Base-by-base conservation (phyloP, 1,140 invertebrate genomes). In the Drosophila nigrodunni region DNA sequence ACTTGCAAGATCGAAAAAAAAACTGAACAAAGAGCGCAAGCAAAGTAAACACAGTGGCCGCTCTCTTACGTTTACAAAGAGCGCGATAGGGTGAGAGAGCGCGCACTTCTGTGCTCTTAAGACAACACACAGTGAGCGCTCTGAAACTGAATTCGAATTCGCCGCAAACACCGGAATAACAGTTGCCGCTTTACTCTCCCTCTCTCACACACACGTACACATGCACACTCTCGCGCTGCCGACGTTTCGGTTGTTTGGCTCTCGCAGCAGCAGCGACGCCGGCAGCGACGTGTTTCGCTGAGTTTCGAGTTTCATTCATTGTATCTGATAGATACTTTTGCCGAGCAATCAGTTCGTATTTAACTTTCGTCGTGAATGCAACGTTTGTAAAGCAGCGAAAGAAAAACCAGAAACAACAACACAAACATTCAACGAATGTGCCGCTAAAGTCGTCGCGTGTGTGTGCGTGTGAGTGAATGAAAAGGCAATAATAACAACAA, bases 221-320 rank as follows among this genome's bases (percentile, higher is more conserved):
- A 10, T 3, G 21, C 70, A 52, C 35, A 1, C 49, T 43, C 49
- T 71, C 55, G 44, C 47, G 35, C 59, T 34, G 72, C 21, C n/a
- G 47, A 7, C 67, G 71, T 34, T 52, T 41, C 34, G 37, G 60
- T 25, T 41, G 57, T 37, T 30, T 43, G 70, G 62, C 59, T 58
- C 58, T 43, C 58, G 47, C 64, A 21, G 35, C 50, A 25, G 37
- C 37, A 37, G 64, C 35, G 77, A n/a, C 35, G 52, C 41, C 77
- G 44, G 66, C 70, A 39, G 58, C 66, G 62, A 52, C 77, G 61
- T 13, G 39, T 44, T 35, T 25, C n/a, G 65, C 46, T 67, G 61
- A 44, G 80, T 80, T 76, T 89, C 69, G 85, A 83, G 85, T 89
- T 89, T 89, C 85, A 89, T 89, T 89, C 85, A 88, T 82, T 79